Percentiles rank a stretch among this genome's conserved stretches.
These are phyloP conservation scores for Coregonus suidteri DNA, from an alignment of 2,797 vertebrate species.

Conservation along the genomic window DNA sequence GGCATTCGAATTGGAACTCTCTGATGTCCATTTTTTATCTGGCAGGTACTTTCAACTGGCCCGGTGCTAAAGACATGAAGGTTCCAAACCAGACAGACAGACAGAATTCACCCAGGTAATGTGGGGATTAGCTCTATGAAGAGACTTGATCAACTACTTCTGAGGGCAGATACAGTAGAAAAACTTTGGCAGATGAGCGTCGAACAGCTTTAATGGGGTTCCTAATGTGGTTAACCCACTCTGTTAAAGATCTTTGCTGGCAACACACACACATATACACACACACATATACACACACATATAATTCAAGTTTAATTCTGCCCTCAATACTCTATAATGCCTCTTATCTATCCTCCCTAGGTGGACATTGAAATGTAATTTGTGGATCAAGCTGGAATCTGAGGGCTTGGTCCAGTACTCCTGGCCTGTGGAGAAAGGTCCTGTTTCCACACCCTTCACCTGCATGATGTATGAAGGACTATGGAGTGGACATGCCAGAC, in stretches of 20 bases:
- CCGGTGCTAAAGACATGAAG: conserved; percentile 95
- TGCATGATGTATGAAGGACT: too few species aligned
- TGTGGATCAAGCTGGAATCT: conserved; percentile 87
- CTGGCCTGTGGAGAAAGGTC: conserved; percentile 75
- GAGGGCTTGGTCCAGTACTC: conserved; percentile 84
- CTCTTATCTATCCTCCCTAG: conserved; percentile 37
- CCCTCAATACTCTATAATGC: conserved; percentile 44
- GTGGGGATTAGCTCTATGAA: conserved; percentile 1
- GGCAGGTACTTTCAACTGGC: conserved; percentile 95
- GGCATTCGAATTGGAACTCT: not conserved
- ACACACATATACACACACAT: too few species aligned
- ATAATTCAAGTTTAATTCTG: too few species aligned
- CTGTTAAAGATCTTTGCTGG: conserved; percentile 19
- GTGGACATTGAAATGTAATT: conserved; percentile 98
- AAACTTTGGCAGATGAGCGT: conserved; percentile 20
- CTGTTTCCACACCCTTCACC: too few species aligned
- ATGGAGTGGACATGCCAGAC: too few species aligned
- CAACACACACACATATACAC: not conserved
- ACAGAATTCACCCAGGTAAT: conserved; percentile 97
- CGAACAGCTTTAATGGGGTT: conserved; percentile 24
- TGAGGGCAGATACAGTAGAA: conserved; percentile 4
- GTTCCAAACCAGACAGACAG: conserved; percentile 93
- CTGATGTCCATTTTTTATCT: not conserved
- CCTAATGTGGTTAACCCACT: not conserved
- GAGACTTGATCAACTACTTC: not conserved